Base-by-base conservation (phyloP, 2,113 vertebrate genomes). In the Antigone vipio region DNA sequence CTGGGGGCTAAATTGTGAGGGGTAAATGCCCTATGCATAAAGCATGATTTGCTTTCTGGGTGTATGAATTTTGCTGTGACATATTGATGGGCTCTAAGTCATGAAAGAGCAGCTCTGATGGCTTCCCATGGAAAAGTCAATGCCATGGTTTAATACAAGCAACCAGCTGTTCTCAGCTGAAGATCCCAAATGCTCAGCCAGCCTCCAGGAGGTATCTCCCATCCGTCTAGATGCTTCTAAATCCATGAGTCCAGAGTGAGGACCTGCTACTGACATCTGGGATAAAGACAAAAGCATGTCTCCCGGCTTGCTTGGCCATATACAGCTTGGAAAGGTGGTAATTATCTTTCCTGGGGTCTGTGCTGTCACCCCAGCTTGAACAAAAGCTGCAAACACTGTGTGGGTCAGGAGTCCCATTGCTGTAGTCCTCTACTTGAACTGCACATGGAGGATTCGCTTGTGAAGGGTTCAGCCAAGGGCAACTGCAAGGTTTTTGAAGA, bases 371-470 rank as follows among this genome's bases (percentile, higher is more conserved):
- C 29, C 0, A 4, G 9, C 45, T 81, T 63, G 42, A 67, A 19
- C 7, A 80, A 55, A 80, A 81, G 8, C 62, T 62, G 32, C 8
- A 21, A 23, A 35, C 55, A 20, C 24, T 34, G 30, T 11, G 23
- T 49, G 24, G 40, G 14, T 42, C 34, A 23, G 14, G 21, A 42
- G 6, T 11, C 38, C 26, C 2, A 1, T 15, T 55, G 32, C 32
- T 45, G 38, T 45, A 24, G 49, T 40, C 63, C 17, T 58, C 34
- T n/a, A 9, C 64, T 72, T 44, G 16, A 55, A n/a, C 20, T 16
- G 24, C 38, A 16, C 5, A 8, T 16, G 73, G 49, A 29, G 55
- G 45, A 47, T 42, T 83, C 0, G 0, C 53, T 42, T 9, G 44
- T 19, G 64, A 38, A 50, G 14, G 9, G 22, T 42, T 72, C 66